Evolutionary conservation across 2,888 invertebrate genomes (phyloP), one percentile per base, ranked within the genome.

Genomic region (Brachyopa scutellaris): DNA sequence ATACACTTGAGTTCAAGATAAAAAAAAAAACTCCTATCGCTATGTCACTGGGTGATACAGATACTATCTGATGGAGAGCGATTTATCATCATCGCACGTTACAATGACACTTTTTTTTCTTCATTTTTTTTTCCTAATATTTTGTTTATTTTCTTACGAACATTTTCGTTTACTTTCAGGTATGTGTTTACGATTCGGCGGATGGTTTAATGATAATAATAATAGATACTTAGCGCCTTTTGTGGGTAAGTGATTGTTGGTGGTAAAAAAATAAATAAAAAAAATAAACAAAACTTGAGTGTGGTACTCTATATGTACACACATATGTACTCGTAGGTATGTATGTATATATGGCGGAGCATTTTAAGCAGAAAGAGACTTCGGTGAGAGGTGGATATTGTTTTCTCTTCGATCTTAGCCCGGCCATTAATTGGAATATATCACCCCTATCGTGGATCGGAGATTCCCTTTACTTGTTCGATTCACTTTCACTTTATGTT

Each of bases 21-120:
- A 7, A 36, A 36, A 47, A 40, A 69, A 40, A 42, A 21, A 5
- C 36, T 31, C 61, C 49, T 77, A 77, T 77, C 77, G 36, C 29
- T 7, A 19, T 59, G 57, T 59, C 49, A 42, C 38, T 40, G 23
- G 21, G 40, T 40, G 59, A 33, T n/a, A n/a, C 11, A 38, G 19
- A 61, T 61, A 33, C 31, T 31, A 45, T 36, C 21, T 26, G 21
- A 11, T 29, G 23, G 31, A 49, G 42, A 49, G 23, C 29, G 21
- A 77, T 77, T 70, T 70, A 77, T 77, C 70, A 77, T 77, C 55
- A 47, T 66, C 40, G 57, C 64, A 57, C 49, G 64, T 45, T 55
- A 61, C 38, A 62, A 36, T 55, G 55, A 62, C 61, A 45, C 36
- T 29, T 55, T 64, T 55, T n/a, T n/a, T n/a, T n/a, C n/a, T n/a